Evolutionary conservation across 2,797 vertebrate genomes (phyloP), one percentile per base, ranked within the genome.

Genomic region (Danio jaintianensis): DNA sequence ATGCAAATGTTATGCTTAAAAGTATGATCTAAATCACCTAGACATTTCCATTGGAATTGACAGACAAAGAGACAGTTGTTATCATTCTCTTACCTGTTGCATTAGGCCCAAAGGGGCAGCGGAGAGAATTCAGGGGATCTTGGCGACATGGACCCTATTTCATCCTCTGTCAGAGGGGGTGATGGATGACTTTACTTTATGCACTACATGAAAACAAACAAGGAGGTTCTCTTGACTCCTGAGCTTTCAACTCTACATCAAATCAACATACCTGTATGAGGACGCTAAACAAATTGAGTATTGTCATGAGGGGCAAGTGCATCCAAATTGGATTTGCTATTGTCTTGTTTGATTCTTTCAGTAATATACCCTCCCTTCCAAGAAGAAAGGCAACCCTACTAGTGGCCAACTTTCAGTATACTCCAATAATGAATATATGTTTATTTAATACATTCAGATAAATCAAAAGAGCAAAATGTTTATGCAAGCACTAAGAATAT

Each of bases 201-300:
- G 62, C 61, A 74, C 20, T 62, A 74, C 59, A 82, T 82, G 67
- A 78, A 72, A 81, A 83, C 82, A 76, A 86, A 67, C 69, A 69
- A 75, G 13, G n/a, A 73, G 61, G 56, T 50, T 75, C 29, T 56
- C 18, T n/a, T 61, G 58, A 72, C 70, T 81, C 83, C 62, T 36
- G 63, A 70, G 64, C 80, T 69, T 61, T 69, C 58, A 74, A 55
- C 75, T 79, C 75, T 61, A 63, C 43, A 56, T 85, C 56, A 85
- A 81, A 74, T 79, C 81, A 75, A 80, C 66, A 81, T 64, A 81
- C 64, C 66, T 81, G 52, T 75, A 43, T 15, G 15, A 71, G 47
- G 20, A 75, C 18, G 61, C 36, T 43, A 53, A 61, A 81, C 66
- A 68, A 75, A 75, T 80, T 45, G n/a, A 61, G 42, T 15, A 40